These are phyloP conservation scores for Notothenia rossii DNA, from an alignment of 2,113 vertebrate species.

Conservation along the genomic window DNA sequence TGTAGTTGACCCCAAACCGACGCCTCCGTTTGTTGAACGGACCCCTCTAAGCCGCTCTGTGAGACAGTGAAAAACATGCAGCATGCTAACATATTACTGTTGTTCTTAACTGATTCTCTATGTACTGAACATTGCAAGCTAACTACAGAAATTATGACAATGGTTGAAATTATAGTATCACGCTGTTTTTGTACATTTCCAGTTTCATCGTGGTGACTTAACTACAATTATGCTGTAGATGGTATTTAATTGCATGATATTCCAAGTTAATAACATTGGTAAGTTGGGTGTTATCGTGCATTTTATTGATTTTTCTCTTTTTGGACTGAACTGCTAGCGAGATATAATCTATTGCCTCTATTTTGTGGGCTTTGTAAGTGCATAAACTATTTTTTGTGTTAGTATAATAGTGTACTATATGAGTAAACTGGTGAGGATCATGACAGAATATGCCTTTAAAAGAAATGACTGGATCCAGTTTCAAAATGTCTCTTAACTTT, in stretches of 20 bases:
- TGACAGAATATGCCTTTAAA: conserved; percentile 61
- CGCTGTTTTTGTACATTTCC: conserved; percentile 74
- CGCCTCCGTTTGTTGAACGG: conserved; percentile 3
- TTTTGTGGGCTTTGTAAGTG: conserved; percentile 76
- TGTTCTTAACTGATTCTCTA: conserved; percentile 65
- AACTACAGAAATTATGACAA: conserved; percentile 61
- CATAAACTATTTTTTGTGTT: conserved; percentile 75
- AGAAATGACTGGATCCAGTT: conserved; percentile 37
- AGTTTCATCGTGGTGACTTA: conserved; percentile 77
- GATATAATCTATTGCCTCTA: conserved; percentile 62
- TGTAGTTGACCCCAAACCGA: conserved; percentile 47
- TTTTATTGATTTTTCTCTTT: conserved; percentile 59
- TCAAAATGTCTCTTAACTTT: conserved; percentile 14
- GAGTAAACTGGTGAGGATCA: conserved; percentile 29
- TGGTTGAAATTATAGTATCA: conserved; percentile 55
- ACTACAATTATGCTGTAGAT: conserved; percentile 63
- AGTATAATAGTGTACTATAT: conserved; percentile 42
- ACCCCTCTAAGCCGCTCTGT: conserved; percentile 36
- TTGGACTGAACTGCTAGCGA: conserved; percentile 77
- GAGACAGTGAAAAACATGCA: conserved; percentile 58
- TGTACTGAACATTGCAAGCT: conserved; percentile 73
- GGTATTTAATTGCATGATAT: conserved; percentile 84
- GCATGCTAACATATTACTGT: conserved; percentile 78
- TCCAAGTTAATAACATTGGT: conserved; percentile 63
- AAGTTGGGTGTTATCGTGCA: conserved; percentile 70